Conservation (phyloP, 2,888 invertebrate genomes). For the Phortica okadai region DNA sequence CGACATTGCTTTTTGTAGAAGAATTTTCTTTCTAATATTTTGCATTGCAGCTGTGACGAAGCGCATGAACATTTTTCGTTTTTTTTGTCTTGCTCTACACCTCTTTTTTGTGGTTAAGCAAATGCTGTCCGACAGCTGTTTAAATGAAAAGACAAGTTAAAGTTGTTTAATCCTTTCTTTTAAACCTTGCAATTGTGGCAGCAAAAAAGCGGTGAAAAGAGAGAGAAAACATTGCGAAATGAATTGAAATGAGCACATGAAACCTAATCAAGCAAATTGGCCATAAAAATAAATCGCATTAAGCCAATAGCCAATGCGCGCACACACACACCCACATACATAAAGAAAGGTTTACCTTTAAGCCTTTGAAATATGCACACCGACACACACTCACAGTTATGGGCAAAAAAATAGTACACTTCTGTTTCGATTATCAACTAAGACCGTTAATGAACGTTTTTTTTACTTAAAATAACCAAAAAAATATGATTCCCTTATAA, state of each 20-base stretch:
- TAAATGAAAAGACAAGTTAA: constrained; percentile 34
- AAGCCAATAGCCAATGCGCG: constrained; percentile 43
- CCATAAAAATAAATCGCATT: constrained; percentile 70
- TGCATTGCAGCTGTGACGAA: constrained; percentile 20
- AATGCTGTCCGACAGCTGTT: constrained; percentile 54
- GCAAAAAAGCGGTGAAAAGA: constrained; percentile 37
- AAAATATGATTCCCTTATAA: too few species aligned
- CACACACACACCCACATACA: constrained; percentile 17
- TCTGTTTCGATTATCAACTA: too few species aligned
- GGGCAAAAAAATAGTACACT: background rate
- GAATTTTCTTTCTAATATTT: constrained; percentile 6
- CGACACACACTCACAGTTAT: background rate
- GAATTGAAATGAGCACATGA: constrained; percentile 49
- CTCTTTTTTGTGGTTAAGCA: constrained; percentile 34
- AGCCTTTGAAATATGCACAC: constrained; percentile 7
- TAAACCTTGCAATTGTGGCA: constrained; percentile 36
- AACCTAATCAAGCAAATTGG: constrained; percentile 70
- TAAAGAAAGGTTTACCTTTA: background rate
- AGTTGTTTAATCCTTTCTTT: too few species aligned
- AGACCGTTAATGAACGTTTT: too few species aligned
- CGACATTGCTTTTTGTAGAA: constrained; percentile 50
- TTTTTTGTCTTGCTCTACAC: background rate
- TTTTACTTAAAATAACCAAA: too few species aligned
- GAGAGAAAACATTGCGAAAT: constrained; percentile 41
- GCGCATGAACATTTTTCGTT: too few species aligned